phyloP scores from a whole-genome alignment of 2,113 vertebrate genomes.

The Formicarius rufipectus region DNA sequence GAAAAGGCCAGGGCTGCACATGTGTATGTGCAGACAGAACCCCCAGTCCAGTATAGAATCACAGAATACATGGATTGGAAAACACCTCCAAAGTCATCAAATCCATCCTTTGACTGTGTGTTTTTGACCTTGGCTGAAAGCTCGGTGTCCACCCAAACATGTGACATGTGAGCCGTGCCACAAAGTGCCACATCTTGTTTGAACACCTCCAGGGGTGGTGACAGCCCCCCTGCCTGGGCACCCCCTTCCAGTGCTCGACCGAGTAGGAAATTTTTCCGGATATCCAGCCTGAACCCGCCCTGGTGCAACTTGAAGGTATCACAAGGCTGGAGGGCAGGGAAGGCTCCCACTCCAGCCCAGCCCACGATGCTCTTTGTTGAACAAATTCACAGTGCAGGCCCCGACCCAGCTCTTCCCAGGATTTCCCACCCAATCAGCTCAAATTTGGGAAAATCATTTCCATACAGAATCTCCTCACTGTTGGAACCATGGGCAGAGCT shows the following conservation, averaged over 20 bases:
- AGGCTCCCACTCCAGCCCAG: neutral
- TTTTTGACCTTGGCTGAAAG: too few species aligned
- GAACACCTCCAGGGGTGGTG: neutral
- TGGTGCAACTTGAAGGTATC: neutral
- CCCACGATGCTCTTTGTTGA: accelerated
- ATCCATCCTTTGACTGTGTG: neutral
- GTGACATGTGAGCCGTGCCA: too few species aligned
- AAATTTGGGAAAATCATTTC: neutral
- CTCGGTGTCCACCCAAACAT: too few species aligned
- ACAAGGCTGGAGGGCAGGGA: too few species aligned
- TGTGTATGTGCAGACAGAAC: too few species aligned
- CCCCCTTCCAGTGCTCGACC: too few species aligned
- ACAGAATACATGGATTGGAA: neutral
- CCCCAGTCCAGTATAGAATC: neutral
- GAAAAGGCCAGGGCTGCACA: neutral
- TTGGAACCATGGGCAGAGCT: neutral
- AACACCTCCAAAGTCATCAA: neutral
- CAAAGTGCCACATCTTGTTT: neutral
- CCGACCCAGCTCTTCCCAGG: neutral
- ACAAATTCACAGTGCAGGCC: neutral
- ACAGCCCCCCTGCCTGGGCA: too few species aligned
- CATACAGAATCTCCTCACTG: neutral
- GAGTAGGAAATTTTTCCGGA: neutral
- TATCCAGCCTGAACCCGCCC: neutral
- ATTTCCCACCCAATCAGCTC: neutral